A percentile compares a stretch with the other conserved stretches of the same genome.
Evolutionary conservation across 1,140 invertebrate genomes (phyloP).

Genomic region (Drosophila quadrilineata): DNA sequence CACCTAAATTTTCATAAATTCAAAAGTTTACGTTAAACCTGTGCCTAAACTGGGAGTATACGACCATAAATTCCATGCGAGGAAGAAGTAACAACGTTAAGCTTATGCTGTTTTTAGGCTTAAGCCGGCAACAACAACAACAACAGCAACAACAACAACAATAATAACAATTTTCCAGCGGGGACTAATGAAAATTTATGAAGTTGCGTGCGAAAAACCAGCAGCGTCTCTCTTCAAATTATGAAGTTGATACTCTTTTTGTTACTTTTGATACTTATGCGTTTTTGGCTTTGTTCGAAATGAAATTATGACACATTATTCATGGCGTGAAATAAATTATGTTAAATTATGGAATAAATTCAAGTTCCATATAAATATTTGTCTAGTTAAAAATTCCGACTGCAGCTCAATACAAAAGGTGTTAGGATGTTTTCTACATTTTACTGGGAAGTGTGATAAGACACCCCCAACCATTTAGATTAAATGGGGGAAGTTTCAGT

Average conservation of each 20-base stretch:
- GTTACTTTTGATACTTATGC: not conserved
- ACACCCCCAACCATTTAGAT: conserved; percentile 34
- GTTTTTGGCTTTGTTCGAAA: conserved; percentile 49
- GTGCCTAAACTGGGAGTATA: too few species aligned
- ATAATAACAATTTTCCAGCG: conserved; percentile 54
- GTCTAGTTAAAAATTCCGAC: conserved; percentile 17
- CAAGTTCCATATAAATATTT: too few species aligned
- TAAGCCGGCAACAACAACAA: conserved; percentile 22
- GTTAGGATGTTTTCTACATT: conserved; percentile 9
- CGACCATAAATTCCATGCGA: conserved; percentile 13
- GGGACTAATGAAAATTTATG: conserved; percentile 72
- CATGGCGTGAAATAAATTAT: conserved; percentile 46
- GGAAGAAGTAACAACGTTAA: conserved; percentile 3
- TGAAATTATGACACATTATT: conserved; percentile 71
- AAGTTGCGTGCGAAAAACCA: conserved; percentile 36
- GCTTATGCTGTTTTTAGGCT: conserved; percentile 14
- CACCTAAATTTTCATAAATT: conserved; percentile 73
- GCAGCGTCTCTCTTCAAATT: conserved; percentile 42
- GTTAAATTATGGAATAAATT: not conserved
- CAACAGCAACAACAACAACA: conserved; percentile 32
- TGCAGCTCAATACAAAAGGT: conserved; percentile 33
- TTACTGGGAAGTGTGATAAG: conserved; percentile 39
- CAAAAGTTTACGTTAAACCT: conserved; percentile 40
- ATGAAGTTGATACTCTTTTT: conserved; percentile 53
- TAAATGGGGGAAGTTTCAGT: conserved; percentile 4